phyloP scores from a whole-genome alignment of 2,888 invertebrate genomes.

The Meteorus colon region DNA sequence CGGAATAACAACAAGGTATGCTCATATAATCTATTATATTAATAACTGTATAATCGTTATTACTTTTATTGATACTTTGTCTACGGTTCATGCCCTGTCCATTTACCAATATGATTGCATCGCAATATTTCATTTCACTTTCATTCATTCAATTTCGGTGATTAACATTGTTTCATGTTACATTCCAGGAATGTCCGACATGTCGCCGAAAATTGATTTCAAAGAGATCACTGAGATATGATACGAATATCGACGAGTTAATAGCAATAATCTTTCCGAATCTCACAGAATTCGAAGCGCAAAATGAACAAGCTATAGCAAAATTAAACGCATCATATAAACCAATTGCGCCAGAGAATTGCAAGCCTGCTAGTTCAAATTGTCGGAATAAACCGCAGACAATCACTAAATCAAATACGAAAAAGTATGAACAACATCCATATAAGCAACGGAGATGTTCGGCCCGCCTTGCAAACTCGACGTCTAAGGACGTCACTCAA shows the following conservation, averaged over 20 bases:
- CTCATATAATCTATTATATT: neutral
- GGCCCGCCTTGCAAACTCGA: neutral
- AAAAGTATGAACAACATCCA: neutral
- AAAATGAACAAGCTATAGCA: slow-evolving; percentile 90
- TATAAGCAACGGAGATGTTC: neutral
- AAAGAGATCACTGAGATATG: slow-evolving; percentile 94
- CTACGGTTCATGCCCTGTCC: too few relatives aligned
- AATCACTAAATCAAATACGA: neutral
- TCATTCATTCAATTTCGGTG: too few relatives aligned
- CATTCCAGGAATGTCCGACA: slow-evolving; percentile 91
- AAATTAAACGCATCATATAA: slow-evolving; percentile 95
- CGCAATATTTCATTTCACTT: too few relatives aligned
- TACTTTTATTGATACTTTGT: neutral
- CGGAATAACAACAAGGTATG: slow-evolving; percentile 92
- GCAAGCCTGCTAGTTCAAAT: neutral
- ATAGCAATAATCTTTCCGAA: slow-evolving; percentile 99
- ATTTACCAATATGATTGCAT: too few relatives aligned
- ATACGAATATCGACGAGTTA: slow-evolving; percentile 97
- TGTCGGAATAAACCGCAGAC: neutral
- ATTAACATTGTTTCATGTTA: neutral
- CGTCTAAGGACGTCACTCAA: neutral
- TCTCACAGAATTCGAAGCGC: slow-evolving; percentile 96
- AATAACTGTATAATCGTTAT: slow-evolving; percentile 7
- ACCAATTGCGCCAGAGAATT: slow-evolving; percentile 87
- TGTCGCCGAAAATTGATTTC: slow-evolving; percentile 98